Evolutionary conservation across 2,797 vertebrate species (phyloP).

Genomic region (Darevskia mixta): DNA sequence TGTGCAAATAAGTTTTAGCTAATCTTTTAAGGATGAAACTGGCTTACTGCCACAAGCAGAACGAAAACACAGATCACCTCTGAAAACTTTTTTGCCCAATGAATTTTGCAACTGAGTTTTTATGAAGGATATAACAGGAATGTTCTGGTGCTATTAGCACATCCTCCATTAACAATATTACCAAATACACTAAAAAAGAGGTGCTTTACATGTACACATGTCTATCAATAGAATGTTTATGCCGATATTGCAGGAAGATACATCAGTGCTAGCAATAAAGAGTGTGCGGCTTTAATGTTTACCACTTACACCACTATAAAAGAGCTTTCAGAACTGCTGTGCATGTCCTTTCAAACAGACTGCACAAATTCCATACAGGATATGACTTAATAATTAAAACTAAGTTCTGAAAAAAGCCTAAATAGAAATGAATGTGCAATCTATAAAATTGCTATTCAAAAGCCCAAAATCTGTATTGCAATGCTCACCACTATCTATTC

Average conservation of each 20-base stretch:
- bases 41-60: background rate
- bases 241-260: background rate
- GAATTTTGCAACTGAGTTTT: conserved; percentile 31
- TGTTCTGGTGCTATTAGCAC: fast-evolving
- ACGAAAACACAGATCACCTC: background rate
- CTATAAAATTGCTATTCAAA: background rate
- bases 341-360: background rate
- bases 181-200: background rate
- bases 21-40: conserved; percentile 29
- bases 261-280: background rate
- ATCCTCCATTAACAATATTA: background rate
- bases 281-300: background rate
- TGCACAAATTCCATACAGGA: background rate
- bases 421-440: background rate
- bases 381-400: fast-evolving
- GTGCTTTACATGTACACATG: background rate
- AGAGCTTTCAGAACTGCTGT: background rate
- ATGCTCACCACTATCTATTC: background rate
- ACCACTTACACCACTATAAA: background rate
- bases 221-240: conserved; percentile 11
- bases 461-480: background rate
- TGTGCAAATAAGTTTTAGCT: conserved; percentile 41
- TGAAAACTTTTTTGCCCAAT: background rate
- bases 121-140: conserved; percentile 11
- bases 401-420: background rate